Evolutionary conservation across 1,140 invertebrate genomes (phyloP).

Genomic region (Melitaea cinxia): DNA sequence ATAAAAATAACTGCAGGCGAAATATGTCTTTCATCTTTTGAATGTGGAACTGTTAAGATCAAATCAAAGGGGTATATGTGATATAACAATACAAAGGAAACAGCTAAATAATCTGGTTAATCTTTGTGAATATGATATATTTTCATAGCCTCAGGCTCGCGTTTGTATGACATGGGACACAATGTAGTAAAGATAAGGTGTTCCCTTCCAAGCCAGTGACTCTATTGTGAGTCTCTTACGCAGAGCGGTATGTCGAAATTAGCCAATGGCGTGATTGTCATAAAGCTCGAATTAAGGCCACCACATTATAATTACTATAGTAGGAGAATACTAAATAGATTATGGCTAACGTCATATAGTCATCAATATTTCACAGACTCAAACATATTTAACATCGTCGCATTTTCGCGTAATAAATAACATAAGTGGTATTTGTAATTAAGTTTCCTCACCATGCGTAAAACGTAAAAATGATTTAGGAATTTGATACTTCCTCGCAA

Average conservation of each 20-base stretch:
- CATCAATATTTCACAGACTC: neutral
- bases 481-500: slow-evolving; percentile 51
- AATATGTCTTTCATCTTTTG: neutral
- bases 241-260: slow-evolving; percentile 66
- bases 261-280: slow-evolving; percentile 43
- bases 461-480: slow-evolving; percentile 46
- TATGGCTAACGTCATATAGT: neutral
- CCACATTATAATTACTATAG: slow-evolving; percentile 26
- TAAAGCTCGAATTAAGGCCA: slow-evolving; percentile 36
- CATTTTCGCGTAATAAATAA: neutral
- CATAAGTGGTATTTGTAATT: neutral
- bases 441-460: neutral
- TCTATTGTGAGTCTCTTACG: slow-evolving; percentile 77
- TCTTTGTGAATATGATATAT: slow-evolving; percentile 74
- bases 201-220: slow-evolving; percentile 73
- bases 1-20: neutral
- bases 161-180: slow-evolving; percentile 75
- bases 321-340: neutral
- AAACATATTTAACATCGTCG: neutral
- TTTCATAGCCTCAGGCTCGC: slow-evolving; percentile 65
- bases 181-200: slow-evolving; percentile 79
- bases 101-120: slow-evolving; percentile 61
- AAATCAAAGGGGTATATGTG: slow-evolving; percentile 9
- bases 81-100: slow-evolving; percentile 39
- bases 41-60: slow-evolving; percentile 39